Base-by-base conservation (phyloP, 2,113 vertebrate genomes). In the Cyprinodon tularosa region DNA sequence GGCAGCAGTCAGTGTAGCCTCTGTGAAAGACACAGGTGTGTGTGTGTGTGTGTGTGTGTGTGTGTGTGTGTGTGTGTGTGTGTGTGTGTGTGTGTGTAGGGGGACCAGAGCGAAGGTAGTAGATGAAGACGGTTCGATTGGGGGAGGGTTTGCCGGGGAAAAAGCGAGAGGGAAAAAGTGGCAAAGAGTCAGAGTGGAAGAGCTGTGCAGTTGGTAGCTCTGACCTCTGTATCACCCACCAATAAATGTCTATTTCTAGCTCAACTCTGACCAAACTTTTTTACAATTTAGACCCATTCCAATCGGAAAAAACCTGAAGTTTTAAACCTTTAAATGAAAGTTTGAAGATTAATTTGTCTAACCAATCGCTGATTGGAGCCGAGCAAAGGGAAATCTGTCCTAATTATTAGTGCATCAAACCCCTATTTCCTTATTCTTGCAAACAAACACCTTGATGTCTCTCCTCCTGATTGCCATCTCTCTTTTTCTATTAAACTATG, bases 91-190 rank as follows among this genome's bases (percentile, higher is more conserved):
- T 29, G 50, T 47, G 68, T 72, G 38, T 2, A 65, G 14, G 65
- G 66, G 74, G 36, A 62, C 59, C 37, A 47, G 29, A 53, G 75
- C 40, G 68, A 81, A 84, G 77, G 78, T 84, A 83, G 75, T 15
- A 59, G 69, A 74, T 62, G 81, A 70, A 59, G 69, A 71, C 4
- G 2, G 65, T 10, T 39, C 3, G 11, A 40, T 71, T 42, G 86
- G 84, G 66, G 74, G 75, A 40, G 47, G 72, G 38, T 68, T 57
- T 72, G 29, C 62, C 62, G 74, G 60, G 62, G 29, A 29, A 20
- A 86, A 87, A 91, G 90, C 68, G 89, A 91, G 89, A 91, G 86
- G 78, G 57, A 42, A 71, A 78, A 68, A 77, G 79, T 67, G 62
- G 64, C 60, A 64, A 70, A 74, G 29, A 67, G 84, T 88, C 63